Conservation (phyloP, 2,113 vertebrate species). For the Archocentrus centrarchus region DNA sequence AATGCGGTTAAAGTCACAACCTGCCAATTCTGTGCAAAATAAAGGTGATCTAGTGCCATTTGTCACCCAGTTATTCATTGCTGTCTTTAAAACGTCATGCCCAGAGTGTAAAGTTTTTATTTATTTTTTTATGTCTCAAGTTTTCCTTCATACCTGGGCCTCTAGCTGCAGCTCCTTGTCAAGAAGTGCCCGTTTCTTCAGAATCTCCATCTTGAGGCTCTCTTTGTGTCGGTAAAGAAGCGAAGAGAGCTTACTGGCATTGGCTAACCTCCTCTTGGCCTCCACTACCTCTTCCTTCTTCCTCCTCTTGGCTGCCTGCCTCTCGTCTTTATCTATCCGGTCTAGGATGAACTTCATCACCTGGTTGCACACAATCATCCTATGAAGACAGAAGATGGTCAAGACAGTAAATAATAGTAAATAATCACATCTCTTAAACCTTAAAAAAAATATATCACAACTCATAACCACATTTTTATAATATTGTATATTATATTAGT, state of each 20-base stretch:
- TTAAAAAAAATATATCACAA: background rate
- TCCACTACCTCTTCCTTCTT: conserved; percentile 97
- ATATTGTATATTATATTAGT: background rate
- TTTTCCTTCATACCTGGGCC: conserved; percentile 86
- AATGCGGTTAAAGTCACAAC: background rate
- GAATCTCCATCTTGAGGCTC: conserved; percentile 94
- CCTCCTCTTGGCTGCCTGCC: conserved; percentile 92
- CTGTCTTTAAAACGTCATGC: background rate
- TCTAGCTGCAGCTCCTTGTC: conserved; percentile 97
- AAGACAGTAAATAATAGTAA: background rate
- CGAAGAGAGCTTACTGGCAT: conserved; percentile 93
- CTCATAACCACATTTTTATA: background rate
- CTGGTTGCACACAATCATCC: conserved; percentile 99
- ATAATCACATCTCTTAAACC: background rate
- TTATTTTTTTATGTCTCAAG: too few relatives aligned
- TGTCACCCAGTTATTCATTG: background rate
- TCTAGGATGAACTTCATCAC: conserved; percentile 99
- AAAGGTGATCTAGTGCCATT: background rate
- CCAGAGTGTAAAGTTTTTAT: background rate
- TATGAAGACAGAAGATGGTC: conserved; percentile 53
- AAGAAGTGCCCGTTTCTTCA: conserved; percentile 95
- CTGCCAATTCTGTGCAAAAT: background rate
- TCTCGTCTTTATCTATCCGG: conserved; percentile 98
- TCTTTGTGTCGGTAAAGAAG: conserved; percentile 98
- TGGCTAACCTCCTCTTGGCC: conserved; percentile 94